phyloP scores from a whole-genome alignment of 2,888 invertebrate genomes.

The Stratiomys singularior region DNA sequence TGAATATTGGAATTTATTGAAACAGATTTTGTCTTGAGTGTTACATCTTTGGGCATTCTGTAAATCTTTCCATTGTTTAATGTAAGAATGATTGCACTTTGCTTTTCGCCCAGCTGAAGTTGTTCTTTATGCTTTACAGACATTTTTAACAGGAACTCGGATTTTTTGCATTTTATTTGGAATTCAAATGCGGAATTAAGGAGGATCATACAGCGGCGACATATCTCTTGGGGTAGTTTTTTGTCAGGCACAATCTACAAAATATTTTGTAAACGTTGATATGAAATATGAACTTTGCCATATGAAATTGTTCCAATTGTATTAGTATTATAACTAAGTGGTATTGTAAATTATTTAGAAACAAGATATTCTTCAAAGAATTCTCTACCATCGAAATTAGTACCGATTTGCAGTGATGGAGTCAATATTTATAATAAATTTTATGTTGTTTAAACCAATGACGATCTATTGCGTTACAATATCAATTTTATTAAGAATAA shows the following conservation, averaged over 20 bases:
- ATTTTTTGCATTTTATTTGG: conserved; percentile 27
- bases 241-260: conserved; percentile 18
- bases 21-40: background rate
- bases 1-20: background rate
- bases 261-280: background rate
- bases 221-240: conserved; percentile 33
- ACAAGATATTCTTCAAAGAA: too few relatives aligned
- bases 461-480: too few relatives aligned
- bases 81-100: background rate
- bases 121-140: conserved; percentile 8
- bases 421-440: too few relatives aligned
- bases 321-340: too few relatives aligned
- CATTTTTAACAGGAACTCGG: conserved; percentile 20
- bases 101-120: background rate
- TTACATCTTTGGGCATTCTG: conserved; percentile 23
- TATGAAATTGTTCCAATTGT: too few relatives aligned
- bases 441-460: too few relatives aligned
- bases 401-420: too few relatives aligned
- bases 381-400: too few relatives aligned
- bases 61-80: conserved; percentile 20
- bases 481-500: too few relatives aligned
- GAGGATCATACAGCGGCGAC: conserved; percentile 12
- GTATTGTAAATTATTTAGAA: too few relatives aligned
- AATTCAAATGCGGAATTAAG: conserved; percentile 23
- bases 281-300: too few relatives aligned